phyloP scores from a whole-genome alignment of 2,113 vertebrate genomes.

The Pituophis catenifer region DNA sequence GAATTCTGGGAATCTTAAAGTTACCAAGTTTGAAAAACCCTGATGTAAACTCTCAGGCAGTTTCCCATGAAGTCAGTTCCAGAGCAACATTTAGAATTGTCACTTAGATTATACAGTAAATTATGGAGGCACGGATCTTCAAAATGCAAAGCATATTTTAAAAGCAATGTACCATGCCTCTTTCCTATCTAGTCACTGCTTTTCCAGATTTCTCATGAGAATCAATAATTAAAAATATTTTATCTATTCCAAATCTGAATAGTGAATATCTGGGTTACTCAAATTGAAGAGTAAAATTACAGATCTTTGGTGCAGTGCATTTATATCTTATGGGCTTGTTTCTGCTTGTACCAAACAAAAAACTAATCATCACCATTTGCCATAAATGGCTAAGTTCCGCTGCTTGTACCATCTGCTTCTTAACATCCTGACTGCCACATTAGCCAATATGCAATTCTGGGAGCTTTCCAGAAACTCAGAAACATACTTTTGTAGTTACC shows the following conservation, averaged over 20 bases:
- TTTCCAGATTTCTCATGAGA: not conserved
- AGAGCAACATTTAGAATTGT: not conserved
- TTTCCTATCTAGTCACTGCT: not conserved
- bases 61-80: not conserved
- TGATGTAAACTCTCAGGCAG: not conserved
- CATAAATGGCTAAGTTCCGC: conserved; percentile 13
- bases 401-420: not conserved
- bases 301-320: not conserved
- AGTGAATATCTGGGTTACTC: not conserved
- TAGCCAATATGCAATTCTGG: not conserved
- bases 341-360: conserved; percentile 19
- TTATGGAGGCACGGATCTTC: not conserved
- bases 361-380: conserved; percentile 23
- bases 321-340: conserved; percentile 2
- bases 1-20: not conserved
- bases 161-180: not conserved
- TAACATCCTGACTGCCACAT: not conserved
- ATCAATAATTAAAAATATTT: not conserved
- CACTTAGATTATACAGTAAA: not conserved
- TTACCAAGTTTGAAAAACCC: not conserved
- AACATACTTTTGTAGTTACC: not conserved
- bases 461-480: not conserved
- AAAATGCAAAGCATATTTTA: not conserved
- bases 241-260: not conserved
- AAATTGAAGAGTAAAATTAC: not conserved